Evolutionary conservation across 2,113 vertebrate species (phyloP), one percentile per base, ranked within the genome.

Genomic region (Psettodes erumei): DNA sequence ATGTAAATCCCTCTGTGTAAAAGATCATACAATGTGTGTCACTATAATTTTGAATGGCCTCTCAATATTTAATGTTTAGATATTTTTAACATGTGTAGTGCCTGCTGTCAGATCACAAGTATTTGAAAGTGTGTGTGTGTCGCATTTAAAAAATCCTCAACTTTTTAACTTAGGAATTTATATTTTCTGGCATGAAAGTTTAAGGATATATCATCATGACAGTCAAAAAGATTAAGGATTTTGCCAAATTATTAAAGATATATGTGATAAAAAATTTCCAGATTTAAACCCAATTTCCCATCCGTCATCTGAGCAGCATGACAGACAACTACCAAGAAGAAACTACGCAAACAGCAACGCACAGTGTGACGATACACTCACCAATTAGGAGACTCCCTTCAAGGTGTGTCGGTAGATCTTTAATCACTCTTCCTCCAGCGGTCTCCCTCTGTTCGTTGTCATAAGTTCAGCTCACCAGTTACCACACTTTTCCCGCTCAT

Each of bases 401-500:
- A 47, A 47, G 60, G 62, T 81, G 67, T 54, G 71, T 28, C 43
- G 45, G 30, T 58, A 37, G 74, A 43, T 86, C 51, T 61, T 33
- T 18, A 58, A 3, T 88, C 62, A 72, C 60, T 73, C 48, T 71
- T 82, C 64, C 66, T 77, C 48, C 80, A 50, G 76, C 9, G 23
- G 53, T 61, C 82, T 27, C 47, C 62, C 50, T 66, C 35, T 60
- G 80, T 32, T 63, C 1, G 47, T 66, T 79, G 28, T 89, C 75
- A 75, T 83, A 71, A 16, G 59, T 86, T 85, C 62, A 71, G 32
- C 60, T 60, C 6, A 56, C 16, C 51, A 78, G 65, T 66, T 48
- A 54, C 77, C 28, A 67, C 75, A 75, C 59, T 53, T 71, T 85
- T 70, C 63, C 72, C 23, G 48, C 79, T 87, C 86, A 81, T 87